Evolutionary conservation across 2,888 invertebrate genomes (phyloP), one percentile per base, ranked within the genome.

Genomic region (Incurvaria masculella): DNA sequence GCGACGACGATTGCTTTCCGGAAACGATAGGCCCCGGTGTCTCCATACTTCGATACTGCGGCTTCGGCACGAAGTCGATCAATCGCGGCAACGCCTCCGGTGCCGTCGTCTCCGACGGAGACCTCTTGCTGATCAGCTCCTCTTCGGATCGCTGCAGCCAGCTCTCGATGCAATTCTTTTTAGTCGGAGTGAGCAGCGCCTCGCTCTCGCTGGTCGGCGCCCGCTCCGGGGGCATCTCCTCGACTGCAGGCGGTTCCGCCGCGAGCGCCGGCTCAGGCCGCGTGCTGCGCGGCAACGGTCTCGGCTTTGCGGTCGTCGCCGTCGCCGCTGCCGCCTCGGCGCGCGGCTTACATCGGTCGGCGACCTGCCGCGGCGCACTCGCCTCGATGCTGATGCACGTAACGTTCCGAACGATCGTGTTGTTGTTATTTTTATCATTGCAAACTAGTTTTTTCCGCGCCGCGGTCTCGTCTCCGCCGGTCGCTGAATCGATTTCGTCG

Each of bases 41-140:
- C 41, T 48, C 45, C 23, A 43, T 19, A 23, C 44, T 48, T 11
- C 26, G 45, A 41, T 23, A 78, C 57, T 76, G 72, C 44, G 79
- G 74, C 61, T 87, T 87, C 10, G 87, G 86, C 20, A 88, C 85
- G 63, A 87, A 84, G 67, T 88, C 87, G 49, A 89, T 87, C 5
- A 88, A 69, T 44, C 88, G 81, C 14, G 88, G 88, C 52, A 88
- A 65, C 55, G 76, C 71, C 61, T 79, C 78, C 16, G 76, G 70
- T 44, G 64, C 56, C 50, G 65, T 52, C 51, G 60, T 66, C 46
- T 76, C 75, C 48, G 79, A 75, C 49, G 66, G 56, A 45, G 78
- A 74, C 26, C 56, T 58, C 53, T 71, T 73, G 52, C 63, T 72
- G 53, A 73, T 78, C 72, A 78, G 75, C 59, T 78, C 79, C 44